phyloP scores from a whole-genome alignment of 2,113 vertebrate genomes.

The Ranitomeya variabilis region DNA sequence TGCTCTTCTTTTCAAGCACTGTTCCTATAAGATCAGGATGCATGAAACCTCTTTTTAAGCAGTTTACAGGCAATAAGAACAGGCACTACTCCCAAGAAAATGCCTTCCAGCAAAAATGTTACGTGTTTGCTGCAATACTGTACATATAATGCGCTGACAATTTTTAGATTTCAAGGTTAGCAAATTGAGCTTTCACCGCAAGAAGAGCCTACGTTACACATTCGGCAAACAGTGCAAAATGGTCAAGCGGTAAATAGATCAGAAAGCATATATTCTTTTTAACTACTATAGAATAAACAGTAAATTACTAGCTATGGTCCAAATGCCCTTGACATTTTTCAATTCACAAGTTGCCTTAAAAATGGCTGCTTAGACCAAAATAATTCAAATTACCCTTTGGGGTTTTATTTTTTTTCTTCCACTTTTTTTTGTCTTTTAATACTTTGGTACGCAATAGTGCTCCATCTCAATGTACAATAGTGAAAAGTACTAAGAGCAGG shows the following conservation, averaged over 20 bases:
- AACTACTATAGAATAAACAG: conserved; percentile 29
- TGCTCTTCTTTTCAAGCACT: conserved; percentile 48
- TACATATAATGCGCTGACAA: conserved; percentile 67
- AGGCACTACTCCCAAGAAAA: conserved; percentile 33
- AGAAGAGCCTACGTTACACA: conserved; percentile 17
- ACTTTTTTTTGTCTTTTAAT: conserved; percentile 62
- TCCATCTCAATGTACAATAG: conserved; percentile 73
- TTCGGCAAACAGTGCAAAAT: conserved; percentile 39
- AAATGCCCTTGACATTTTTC: conserved; percentile 70
- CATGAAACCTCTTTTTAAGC: conserved; percentile 1
- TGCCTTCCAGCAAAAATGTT: conserved; percentile 69
- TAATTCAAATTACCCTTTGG: conserved; percentile 73
- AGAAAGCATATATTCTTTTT: conserved; percentile 21
- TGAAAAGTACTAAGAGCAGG: conserved; percentile 70
- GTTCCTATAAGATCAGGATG: conserved; percentile 15
- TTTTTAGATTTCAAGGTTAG: conserved; percentile 67
- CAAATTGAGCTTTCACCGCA: conserved; percentile 59
- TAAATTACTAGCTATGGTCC: conserved; percentile 63
- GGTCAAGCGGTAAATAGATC: conserved; percentile 40
- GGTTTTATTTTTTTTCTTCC: conserved; percentile 36
- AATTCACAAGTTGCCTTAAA: conserved; percentile 66
- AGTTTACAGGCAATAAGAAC: conserved; percentile 36
- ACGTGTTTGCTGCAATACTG: conserved; percentile 79
- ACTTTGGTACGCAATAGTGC: conserved; percentile 82
- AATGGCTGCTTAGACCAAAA: conserved; percentile 68